Conservation (phyloP, 2,888 invertebrate genomes). For the Diplolepis rosae region DNA sequence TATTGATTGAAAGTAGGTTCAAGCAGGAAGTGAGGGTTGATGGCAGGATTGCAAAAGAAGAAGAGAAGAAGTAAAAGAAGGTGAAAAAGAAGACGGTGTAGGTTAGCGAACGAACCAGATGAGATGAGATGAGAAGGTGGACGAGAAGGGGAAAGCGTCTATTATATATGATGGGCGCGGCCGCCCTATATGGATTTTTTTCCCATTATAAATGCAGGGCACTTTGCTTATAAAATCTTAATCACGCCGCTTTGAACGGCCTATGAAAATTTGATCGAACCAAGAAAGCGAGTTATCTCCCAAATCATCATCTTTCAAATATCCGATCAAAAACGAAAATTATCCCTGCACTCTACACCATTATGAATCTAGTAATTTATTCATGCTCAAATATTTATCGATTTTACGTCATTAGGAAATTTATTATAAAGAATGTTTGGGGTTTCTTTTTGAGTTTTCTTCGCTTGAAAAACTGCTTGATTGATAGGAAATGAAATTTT, state of each 20-base stretch:
- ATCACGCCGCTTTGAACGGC: slow-evolving; percentile 45
- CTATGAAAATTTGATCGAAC: slow-evolving; percentile 35
- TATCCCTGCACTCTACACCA: not conserved
- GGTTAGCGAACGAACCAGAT: slow-evolving; percentile 58
- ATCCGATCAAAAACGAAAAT: not conserved
- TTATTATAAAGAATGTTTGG: too few relatives aligned
- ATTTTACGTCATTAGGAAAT: too few relatives aligned
- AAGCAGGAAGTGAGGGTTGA: slow-evolving; percentile 47
- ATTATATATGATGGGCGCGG: slow-evolving; percentile 73
- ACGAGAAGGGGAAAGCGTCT: slow-evolving; percentile 64
- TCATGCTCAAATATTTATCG: not conserved
- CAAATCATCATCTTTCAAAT: not conserved
- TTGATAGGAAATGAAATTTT: too few relatives aligned
- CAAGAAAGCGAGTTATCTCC: slow-evolving; percentile 9
- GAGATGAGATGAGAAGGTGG: slow-evolving; percentile 63
- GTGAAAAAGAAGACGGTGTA: slow-evolving; percentile 55
- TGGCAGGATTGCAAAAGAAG: slow-evolving; percentile 49
- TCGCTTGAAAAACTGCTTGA: too few relatives aligned
- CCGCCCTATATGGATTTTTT: slow-evolving; percentile 68
- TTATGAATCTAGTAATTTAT: not conserved
- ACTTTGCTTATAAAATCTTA: slow-evolving; percentile 59
- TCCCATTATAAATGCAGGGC: slow-evolving; percentile 65
- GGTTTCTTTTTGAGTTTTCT: too few relatives aligned
- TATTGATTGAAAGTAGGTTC: slow-evolving; percentile 70
- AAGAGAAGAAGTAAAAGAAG: slow-evolving; percentile 40